A percentile compares a stretch with the other conserved stretches of the same genome.
phyloP scores from a whole-genome alignment of 2,888 invertebrate species.

The Bellardia bayeri region DNA sequence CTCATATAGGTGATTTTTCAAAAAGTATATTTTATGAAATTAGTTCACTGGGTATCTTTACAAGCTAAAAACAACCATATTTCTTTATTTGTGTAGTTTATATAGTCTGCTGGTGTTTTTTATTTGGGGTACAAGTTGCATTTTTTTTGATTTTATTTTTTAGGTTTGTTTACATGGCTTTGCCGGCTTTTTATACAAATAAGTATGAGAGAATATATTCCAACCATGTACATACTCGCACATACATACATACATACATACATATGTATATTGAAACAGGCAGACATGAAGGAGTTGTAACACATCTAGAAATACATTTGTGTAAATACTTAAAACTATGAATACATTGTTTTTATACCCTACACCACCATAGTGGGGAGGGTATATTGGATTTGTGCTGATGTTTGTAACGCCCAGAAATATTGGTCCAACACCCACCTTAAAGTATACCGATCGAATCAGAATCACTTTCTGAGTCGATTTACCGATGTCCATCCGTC shows the following conservation, averaged over 20 bases:
- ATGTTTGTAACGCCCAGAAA: no score
- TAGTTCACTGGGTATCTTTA: slow-evolving; percentile 36
- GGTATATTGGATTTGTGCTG: no score
- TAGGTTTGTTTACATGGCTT: slow-evolving; percentile 40
- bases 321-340: slow-evolving; percentile 18
- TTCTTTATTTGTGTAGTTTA: slow-evolving; percentile 20
- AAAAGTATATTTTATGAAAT: slow-evolving; percentile 5
- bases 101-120: slow-evolving; percentile 10
- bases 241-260: background rate
- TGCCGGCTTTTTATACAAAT: slow-evolving; percentile 39
- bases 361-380: no score
- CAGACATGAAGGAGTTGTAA: slow-evolving; percentile 16
- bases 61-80: slow-evolving; percentile 6
- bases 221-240: background rate
- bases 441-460: no score
- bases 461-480: no score
- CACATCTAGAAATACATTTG: slow-evolving; percentile 11
- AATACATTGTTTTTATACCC: background rate
- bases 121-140: slow-evolving; percentile 23
- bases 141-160: background rate
- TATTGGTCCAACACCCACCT: no score
- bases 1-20: background rate
- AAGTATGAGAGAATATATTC: background rate
- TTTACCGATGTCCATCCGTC: no score
- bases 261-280: background rate